phyloP scores from a whole-genome alignment of 2,797 vertebrate species.

The Tinamus major region DNA sequence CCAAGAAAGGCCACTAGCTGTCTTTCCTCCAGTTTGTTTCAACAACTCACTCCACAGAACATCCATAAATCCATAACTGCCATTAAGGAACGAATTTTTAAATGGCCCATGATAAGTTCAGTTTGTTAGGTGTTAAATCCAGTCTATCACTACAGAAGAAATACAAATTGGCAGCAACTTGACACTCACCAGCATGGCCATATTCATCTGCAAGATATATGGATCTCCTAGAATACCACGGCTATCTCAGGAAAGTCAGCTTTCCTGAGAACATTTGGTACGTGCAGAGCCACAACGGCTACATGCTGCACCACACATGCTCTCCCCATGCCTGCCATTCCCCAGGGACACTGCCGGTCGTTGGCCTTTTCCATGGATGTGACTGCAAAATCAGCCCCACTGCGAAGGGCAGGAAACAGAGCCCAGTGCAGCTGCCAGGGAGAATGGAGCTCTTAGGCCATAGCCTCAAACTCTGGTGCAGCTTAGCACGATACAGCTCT shows the following conservation, averaged over 20 bases:
- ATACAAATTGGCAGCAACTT: neutral
- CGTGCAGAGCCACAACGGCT: neutral
- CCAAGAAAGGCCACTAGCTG: neutral
- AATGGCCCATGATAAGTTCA: neutral
- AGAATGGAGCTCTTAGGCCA: neutral
- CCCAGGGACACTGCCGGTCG: neutral
- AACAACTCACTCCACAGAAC: neutral
- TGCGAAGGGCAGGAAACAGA: neutral
- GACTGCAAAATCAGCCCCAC: neutral
- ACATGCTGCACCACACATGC: no score
- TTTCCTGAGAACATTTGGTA: neutral
- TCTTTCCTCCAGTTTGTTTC: neutral
- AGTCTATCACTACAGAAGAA: neutral
- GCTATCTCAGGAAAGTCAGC: neutral
- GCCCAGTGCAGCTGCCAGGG: neutral
- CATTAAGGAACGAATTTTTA: neutral
- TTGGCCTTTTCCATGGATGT: fast-evolving
- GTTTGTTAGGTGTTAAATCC: neutral
- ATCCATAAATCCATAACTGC: neutral
- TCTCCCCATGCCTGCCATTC: neutral
- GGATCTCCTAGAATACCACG: neutral
- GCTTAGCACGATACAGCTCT: neutral
- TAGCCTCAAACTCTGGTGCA: neutral
- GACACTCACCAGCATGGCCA: fast-evolving
- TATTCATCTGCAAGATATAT: neutral